Percentiles rank a stretch among this genome's conserved stretches.
Conservation (phyloP, 1,140 invertebrate species). For the Trichonephila clavipes region DNA sequence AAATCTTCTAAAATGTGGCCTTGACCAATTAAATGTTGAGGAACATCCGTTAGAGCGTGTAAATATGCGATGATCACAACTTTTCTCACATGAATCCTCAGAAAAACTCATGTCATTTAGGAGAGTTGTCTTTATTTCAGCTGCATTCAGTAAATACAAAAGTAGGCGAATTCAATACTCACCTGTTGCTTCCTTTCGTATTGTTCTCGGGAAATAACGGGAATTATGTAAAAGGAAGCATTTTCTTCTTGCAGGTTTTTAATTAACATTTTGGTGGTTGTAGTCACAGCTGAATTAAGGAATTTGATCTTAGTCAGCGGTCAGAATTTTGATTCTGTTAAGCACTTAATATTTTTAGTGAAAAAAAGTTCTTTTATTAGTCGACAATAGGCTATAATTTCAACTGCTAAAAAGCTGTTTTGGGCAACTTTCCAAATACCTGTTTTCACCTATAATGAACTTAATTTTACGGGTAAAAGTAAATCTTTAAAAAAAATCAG, state of each 20-base stretch:
- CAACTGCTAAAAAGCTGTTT: too few species aligned
- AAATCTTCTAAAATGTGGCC: not conserved
- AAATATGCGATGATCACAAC: not conserved
- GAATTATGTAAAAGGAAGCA: not conserved
- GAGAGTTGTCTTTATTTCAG: not conserved
- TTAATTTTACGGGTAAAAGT: too few species aligned
- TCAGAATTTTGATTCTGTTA: not conserved
- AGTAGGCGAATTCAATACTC: not conserved
- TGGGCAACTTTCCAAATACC: too few species aligned
- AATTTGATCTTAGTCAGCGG: not conserved
- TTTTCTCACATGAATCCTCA: not conserved
- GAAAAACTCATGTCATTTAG: not conserved
- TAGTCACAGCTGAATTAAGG: not conserved
- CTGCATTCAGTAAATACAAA: not conserved
- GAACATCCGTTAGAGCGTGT: not conserved
- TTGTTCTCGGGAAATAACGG: not conserved
- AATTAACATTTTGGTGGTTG: not conserved
- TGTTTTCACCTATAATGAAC: too few species aligned
- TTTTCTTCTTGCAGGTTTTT: not conserved
- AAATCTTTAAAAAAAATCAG: too few species aligned
- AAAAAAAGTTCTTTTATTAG: too few species aligned
- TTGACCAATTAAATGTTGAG: slow-evolving; percentile 3
- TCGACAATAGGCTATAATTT: too few species aligned
- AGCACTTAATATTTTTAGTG: too few species aligned
- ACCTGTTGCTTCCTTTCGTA: not conserved